Evolutionary conservation across 2,888 invertebrate species (phyloP).

Genomic region (Lochmaea crataegi): DNA sequence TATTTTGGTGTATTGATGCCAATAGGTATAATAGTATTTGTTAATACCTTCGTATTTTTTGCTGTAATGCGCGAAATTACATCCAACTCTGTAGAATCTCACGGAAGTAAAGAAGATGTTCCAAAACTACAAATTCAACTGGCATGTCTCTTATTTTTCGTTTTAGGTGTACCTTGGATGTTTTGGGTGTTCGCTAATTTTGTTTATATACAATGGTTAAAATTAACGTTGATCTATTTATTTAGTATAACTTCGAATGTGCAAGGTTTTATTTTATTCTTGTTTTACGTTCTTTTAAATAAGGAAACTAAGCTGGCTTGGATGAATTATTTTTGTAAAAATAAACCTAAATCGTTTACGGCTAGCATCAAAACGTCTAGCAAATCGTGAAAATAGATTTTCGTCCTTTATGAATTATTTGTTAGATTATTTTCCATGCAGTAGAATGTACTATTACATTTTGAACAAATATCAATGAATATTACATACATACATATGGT

Average conservation of each 20-base stretch:
- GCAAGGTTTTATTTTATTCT: slow-evolving; percentile 72
- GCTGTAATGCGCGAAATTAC: slow-evolving; percentile 69
- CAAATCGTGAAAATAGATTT: slow-evolving; percentile 14
- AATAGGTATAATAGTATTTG: slow-evolving; percentile 66
- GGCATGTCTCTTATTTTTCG: slow-evolving; percentile 71
- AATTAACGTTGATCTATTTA: slow-evolving; percentile 62
- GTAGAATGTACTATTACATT: too few relatives aligned
- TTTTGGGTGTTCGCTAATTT: slow-evolving; percentile 69
- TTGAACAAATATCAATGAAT: too few relatives aligned
- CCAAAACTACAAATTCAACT: slow-evolving; percentile 69
- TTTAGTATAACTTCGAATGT: slow-evolving; percentile 69
- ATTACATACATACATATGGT: too few relatives aligned
- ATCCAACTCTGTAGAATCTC: slow-evolving; percentile 56
- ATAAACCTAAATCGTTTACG: slow-evolving; percentile 25
- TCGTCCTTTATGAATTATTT: not conserved
- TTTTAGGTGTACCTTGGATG: slow-evolving; percentile 73
- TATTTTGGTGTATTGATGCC: slow-evolving; percentile 71
- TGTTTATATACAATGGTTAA: slow-evolving; percentile 49
- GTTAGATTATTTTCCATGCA: not conserved
- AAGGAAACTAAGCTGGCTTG: slow-evolving; percentile 70
- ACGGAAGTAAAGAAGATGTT: slow-evolving; percentile 63
- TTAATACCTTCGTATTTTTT: slow-evolving; percentile 71
- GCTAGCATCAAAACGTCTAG: slow-evolving; percentile 31
- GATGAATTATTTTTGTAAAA: slow-evolving; percentile 51
- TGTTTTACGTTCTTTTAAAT: slow-evolving; percentile 73